These are phyloP conservation scores for Phortica okadai DNA, from an alignment of 2,888 invertebrate species.

Conservation along the genomic window DNA sequence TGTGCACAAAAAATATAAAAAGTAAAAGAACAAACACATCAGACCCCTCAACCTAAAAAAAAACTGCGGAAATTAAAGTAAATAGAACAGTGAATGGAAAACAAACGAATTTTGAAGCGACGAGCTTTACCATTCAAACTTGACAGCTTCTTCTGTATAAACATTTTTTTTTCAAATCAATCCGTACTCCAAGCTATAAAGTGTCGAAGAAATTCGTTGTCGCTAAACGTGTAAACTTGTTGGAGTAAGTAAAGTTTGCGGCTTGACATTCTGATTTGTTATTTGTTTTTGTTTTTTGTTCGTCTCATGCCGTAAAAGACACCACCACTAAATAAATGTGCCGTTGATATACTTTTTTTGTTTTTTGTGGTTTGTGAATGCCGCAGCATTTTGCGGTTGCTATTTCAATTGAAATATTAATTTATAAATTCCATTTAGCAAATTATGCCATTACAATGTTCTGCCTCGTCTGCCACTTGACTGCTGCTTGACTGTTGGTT, in stretches of 20 bases:
- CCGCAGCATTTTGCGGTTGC: neutral
- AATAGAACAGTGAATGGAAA: neutral
- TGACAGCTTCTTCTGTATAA: neutral
- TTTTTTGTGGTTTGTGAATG: neutral
- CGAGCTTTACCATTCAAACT: neutral
- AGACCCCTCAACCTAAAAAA: neutral
- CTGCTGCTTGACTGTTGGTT: neutral
- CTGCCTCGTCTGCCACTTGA: conserved; percentile 38
- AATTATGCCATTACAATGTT: conserved; percentile 42
- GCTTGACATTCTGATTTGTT: no score
- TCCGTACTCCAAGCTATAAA: neutral
- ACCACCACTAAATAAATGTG: neutral
- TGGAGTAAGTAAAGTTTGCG: no score
- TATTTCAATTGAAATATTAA: conserved; percentile 63
- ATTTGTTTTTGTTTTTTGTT: neutral
- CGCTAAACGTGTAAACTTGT: no score
- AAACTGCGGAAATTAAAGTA: neutral
- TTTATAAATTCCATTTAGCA: conserved; percentile 50
- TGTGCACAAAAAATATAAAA: neutral
- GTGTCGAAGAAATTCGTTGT: neutral
- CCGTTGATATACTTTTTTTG: neutral
- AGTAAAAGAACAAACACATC: neutral
- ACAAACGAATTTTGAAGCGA: neutral
- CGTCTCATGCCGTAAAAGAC: neutral
- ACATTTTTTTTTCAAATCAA: neutral